Base-by-base conservation (phyloP, 2,797 vertebrate species). In the Peromyscus nudipes region DNA sequence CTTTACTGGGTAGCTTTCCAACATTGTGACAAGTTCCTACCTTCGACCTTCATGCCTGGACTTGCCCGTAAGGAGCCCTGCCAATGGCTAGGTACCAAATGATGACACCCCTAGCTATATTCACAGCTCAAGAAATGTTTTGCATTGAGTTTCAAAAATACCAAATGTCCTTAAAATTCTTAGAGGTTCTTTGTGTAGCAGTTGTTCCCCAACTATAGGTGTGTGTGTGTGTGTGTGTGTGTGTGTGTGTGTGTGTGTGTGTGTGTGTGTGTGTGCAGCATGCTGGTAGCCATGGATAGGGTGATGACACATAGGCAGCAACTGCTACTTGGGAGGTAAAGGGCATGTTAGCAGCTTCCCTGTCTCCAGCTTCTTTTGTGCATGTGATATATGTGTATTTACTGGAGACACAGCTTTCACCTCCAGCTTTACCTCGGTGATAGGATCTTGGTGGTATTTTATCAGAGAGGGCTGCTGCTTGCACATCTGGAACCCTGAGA, bases 211-310 rank as follows among this genome's bases (percentile, higher is more conserved):
- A 71, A 37, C 19, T 21, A 71, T 37, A 4, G 19, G n/a, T 37
- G 17, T 69, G 34, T 69, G 34, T 69, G 67, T 69, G 25, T 64
- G 19, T 60, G 19, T 23, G 57, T 60, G 19, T 23, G 57, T 60
- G 57, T 60, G 57, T 60, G 57, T 60, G 57, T 12, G 21, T 67
- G 60, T 60, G 60, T 62, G 60, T 60, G 57, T 60, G 60, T n/a
- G 34, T 67, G 31, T 67, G 67, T 49, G 75, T 31, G 25, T 17
- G 13, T 7, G 13, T 17, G 14, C 7, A 37, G 8, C n/a, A 73
- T 23, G 0, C 52, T 65, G 49, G 65, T 46, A 60, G 76, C 55
- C 83, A 4, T 0, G 2, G 27, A 1, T 0, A 1, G 5, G 37
- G 34, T 2, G 17, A 80, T 8, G 79, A 86, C n/a, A 19, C 64